phyloP scores from a whole-genome alignment of 2,888 invertebrate genomes.

The Alcis repandata region DNA sequence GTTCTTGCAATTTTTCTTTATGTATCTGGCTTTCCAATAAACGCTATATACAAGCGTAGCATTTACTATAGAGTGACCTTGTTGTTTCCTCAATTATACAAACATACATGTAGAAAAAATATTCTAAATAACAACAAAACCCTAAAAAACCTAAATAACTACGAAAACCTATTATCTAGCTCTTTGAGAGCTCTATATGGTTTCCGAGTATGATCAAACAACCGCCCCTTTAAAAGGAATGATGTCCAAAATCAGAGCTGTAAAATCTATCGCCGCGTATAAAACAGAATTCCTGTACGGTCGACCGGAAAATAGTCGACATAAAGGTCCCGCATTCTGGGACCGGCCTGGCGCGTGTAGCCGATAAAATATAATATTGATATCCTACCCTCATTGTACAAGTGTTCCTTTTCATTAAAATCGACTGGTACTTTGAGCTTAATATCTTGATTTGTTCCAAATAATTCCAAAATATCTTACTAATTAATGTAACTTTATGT shows the following conservation, averaged over 20 bases:
- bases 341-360: conserved; percentile 69
- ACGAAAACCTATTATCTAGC: too few species aligned
- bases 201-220: background rate
- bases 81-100: too few species aligned
- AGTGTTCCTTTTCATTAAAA: conserved; percentile 26
- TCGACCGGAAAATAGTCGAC: conserved; percentile 83
- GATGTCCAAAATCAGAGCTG: conserved; percentile 68
- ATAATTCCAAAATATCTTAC: background rate
- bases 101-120: too few species aligned
- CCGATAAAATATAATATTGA: conserved; percentile 71
- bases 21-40: too few species aligned
- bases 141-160: too few species aligned
- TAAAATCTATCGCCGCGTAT: conserved; percentile 74
- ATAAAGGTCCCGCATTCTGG: conserved; percentile 80
- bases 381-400: conserved; percentile 30
- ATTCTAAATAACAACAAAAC: too few species aligned
- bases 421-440: conserved; percentile 1
- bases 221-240: conserved; percentile 20
- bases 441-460: background rate
- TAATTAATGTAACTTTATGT: too few species aligned
- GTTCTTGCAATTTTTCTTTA: too few species aligned
- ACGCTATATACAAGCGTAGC: too few species aligned
- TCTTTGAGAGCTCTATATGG: too few species aligned
- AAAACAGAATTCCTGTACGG: conserved; percentile 77
- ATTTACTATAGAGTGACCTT: too few species aligned